Percentiles rank a stretch among this genome's conserved stretches.
Evolutionary conservation across 2,888 invertebrate species (phyloP).

Genomic region (Philonicus albiceps): DNA sequence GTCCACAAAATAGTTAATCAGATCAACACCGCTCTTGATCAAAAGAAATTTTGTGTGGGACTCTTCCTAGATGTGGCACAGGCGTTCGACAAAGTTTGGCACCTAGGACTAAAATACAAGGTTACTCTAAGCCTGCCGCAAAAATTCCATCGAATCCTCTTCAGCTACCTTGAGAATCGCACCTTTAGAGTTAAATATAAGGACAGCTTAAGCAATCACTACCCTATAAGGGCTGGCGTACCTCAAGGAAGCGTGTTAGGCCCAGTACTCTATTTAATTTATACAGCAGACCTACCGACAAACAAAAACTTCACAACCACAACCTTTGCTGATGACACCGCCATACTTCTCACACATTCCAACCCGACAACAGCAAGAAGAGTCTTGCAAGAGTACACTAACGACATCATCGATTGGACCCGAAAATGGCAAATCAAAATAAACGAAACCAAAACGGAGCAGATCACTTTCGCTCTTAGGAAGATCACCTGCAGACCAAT

Average conservation of each 20-base stretch:
- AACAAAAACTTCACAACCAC: background rate
- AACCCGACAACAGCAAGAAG: background rate
- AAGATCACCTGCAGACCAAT: too few species aligned
- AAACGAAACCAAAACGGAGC: too few species aligned
- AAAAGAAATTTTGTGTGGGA: background rate
- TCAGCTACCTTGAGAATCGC: background rate
- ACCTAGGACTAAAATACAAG: background rate
- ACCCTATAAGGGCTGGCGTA: background rate
- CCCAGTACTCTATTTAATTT: background rate
- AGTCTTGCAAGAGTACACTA: background rate
- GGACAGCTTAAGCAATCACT: background rate
- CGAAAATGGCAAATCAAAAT: too few species aligned
- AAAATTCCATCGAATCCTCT: background rate
- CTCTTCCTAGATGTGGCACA: too few species aligned
- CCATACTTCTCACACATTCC: background rate
- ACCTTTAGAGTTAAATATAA: background rate
- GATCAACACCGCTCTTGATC: background rate
- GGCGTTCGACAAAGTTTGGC: background rate
- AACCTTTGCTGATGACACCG: background rate
- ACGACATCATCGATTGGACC: background rate
- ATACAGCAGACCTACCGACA: background rate
- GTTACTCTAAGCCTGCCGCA: background rate
- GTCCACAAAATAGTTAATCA: background rate
- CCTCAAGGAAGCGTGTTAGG: constrained; percentile 6
- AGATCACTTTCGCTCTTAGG: too few species aligned